Conservation (phyloP, 2,113 vertebrate species). For the Mixornis gularis region DNA sequence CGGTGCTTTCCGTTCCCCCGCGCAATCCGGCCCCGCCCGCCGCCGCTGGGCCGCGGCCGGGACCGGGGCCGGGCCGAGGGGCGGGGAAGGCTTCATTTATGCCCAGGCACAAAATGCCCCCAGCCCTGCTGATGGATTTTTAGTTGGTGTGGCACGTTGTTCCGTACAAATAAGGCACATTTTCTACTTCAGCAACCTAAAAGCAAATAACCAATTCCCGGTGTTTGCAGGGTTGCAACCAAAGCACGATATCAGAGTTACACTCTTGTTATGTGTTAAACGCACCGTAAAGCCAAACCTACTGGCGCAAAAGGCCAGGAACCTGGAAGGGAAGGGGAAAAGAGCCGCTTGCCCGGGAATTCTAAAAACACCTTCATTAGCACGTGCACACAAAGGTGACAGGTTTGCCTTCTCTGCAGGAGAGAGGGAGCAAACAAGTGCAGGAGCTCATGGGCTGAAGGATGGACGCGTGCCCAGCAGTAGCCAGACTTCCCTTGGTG, state of each 20-base stretch:
- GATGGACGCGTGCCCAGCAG: accelerated
- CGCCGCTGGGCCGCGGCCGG: not conserved
- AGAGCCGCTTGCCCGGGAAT: not conserved
- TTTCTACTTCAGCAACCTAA: not conserved
- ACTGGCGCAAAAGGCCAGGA: not conserved
- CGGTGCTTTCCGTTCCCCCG: constrained; percentile 37
- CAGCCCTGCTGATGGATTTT: no score
- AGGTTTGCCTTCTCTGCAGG: not conserved
- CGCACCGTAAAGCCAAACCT: accelerated
- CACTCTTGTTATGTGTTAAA: accelerated
- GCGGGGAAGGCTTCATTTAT: accelerated
- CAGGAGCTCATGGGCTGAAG: accelerated
- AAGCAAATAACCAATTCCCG: accelerated
- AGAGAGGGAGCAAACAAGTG: accelerated
- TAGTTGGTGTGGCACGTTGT: not conserved
- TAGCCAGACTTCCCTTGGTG: not conserved
- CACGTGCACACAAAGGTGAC: accelerated
- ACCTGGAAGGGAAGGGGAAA: not conserved
- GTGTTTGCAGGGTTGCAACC: accelerated
- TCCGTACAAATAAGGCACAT: not conserved
- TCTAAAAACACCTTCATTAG: not conserved
- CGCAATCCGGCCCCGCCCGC: not conserved
- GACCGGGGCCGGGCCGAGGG: accelerated
- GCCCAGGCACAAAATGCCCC: accelerated
- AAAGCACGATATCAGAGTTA: accelerated